Evolutionary conservation across 2,888 invertebrate genomes (phyloP).

Genomic region (Crepidodera aurea): DNA sequence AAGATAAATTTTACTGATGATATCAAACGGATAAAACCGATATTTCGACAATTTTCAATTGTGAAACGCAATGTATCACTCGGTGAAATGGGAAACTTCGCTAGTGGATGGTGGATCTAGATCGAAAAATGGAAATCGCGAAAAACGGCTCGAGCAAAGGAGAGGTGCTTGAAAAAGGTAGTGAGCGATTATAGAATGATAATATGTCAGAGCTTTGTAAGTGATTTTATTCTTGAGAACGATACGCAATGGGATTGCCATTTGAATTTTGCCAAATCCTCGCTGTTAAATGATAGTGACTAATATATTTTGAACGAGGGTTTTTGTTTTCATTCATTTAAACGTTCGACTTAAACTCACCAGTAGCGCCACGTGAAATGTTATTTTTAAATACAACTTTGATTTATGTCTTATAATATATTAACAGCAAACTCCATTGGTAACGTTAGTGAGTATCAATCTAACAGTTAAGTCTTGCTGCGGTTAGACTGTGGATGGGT

Average conservation of each 20-base stretch:
- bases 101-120: slow-evolving; percentile 18
- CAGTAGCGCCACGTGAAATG: background rate
- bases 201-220: slow-evolving; percentile 51
- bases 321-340: background rate
- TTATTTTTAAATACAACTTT: no score
- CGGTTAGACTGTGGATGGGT: no score
- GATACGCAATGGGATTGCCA: slow-evolving; percentile 38
- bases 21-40: slow-evolving; percentile 1
- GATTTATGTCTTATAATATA: no score
- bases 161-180: slow-evolving; percentile 32
- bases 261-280: slow-evolving; percentile 24
- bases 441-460: no score
- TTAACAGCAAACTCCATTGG: no score
- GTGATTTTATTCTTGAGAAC: slow-evolving; percentile 50
- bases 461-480: no score
- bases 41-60: slow-evolving; percentile 22
- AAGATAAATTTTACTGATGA: background rate
- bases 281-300: slow-evolving; percentile 23
- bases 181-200: slow-evolving; percentile 48
- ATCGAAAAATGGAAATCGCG: slow-evolving; percentile 31
- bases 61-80: slow-evolving; percentile 31
- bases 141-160: slow-evolving; percentile 3
- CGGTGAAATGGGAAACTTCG: slow-evolving; percentile 27
- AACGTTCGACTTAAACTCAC: background rate
- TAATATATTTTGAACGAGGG: slow-evolving; percentile 31